Conservation (phyloP, 2,888 invertebrate species). For the Chironomus riparius region DNA sequence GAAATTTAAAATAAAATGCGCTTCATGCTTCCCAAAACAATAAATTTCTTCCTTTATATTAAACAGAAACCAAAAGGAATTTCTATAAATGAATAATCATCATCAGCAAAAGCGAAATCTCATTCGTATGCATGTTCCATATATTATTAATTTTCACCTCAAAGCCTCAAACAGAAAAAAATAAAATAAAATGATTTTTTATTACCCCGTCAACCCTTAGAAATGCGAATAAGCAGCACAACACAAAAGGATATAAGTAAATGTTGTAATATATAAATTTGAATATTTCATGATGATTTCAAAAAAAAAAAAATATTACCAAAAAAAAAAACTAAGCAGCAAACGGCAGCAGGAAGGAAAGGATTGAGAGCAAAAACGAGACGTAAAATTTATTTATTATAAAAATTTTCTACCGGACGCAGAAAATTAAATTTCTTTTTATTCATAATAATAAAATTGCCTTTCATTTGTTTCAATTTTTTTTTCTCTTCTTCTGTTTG, state of each 20-base stretch:
- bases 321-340: neutral
- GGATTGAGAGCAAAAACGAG: neutral
- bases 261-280: neutral
- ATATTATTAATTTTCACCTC: neutral
- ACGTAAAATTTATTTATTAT: neutral
- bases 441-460: neutral
- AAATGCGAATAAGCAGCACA: neutral
- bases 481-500: neutral
- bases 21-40: too few species aligned
- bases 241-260: neutral
- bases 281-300: conserved; percentile 20
- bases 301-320: neutral
- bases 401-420: neutral
- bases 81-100: neutral
- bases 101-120: neutral
- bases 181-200: neutral
- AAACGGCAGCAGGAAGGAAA: neutral
- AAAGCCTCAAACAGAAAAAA: neutral
- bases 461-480: neutral
- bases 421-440: conserved; percentile 11
- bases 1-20: too few species aligned
- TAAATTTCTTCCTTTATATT: too few species aligned
- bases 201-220: neutral
- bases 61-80: neutral
- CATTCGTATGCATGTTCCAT: neutral